Conservation (phyloP, 2,888 invertebrate species). For the Palloptera scutellata region DNA sequence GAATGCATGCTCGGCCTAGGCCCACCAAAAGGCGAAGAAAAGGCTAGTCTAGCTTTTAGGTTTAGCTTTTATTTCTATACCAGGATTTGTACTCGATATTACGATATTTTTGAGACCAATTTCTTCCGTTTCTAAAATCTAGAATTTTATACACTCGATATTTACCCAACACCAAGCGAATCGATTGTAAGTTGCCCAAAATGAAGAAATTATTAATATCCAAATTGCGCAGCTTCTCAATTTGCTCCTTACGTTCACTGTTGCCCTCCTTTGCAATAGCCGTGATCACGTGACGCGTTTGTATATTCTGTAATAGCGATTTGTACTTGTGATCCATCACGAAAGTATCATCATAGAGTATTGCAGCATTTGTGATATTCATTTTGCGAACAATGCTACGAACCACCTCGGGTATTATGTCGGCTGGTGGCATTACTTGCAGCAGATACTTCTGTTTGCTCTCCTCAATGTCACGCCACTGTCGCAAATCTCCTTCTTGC, state of each 20-base stretch:
- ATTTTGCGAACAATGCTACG: conserved; percentile 81
- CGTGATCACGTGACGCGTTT: conserved; percentile 88
- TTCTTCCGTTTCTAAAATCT: not conserved
- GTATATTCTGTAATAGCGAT: conserved; percentile 86
- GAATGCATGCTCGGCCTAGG: too few relatives aligned
- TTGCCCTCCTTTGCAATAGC: conserved; percentile 68
- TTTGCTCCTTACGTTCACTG: conserved; percentile 70
- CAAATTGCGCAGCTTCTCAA: conserved; percentile 77
- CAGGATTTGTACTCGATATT: too few relatives aligned
- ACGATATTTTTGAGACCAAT: too few relatives aligned
- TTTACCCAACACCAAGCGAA: conserved; percentile 74
- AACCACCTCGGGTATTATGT: conserved; percentile 83
- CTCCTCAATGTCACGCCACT: conserved; percentile 79
- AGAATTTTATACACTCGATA: not conserved
- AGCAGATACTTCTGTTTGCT: conserved; percentile 79
- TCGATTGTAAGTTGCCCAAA: conserved; percentile 76
- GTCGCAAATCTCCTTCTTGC: conserved; percentile 81
- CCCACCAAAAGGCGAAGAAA: too few relatives aligned
- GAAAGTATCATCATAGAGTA: conserved; percentile 88
- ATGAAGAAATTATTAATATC: conserved; percentile 92
- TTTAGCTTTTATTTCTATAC: too few relatives aligned
- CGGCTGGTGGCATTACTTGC: conserved; percentile 80
- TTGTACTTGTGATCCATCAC: conserved; percentile 96
- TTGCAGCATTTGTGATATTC: conserved; percentile 90
- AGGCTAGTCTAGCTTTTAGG: too few relatives aligned